Evolutionary conservation across 1,140 invertebrate species (phyloP).

Genomic region (Hylyphantes graminicola): DNA sequence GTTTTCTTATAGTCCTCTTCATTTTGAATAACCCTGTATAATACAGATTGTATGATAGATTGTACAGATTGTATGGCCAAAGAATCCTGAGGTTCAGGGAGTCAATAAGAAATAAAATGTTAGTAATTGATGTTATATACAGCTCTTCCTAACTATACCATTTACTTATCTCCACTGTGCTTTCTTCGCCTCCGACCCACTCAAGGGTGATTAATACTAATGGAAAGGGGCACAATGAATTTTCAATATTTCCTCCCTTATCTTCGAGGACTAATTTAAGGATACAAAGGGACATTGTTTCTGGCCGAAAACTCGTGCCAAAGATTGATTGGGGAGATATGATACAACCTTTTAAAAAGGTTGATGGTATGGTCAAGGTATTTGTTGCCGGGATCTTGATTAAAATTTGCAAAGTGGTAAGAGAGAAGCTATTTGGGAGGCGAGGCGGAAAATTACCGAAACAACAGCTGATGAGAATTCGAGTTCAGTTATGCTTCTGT

Average conservation of each 20-base stretch:
- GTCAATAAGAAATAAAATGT: too few relatives aligned
- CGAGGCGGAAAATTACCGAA: slow-evolving; percentile 34
- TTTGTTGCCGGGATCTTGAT: slow-evolving; percentile 27
- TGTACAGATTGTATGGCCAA: too few relatives aligned
- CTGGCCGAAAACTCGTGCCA: slow-evolving; percentile 1
- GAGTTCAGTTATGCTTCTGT: too few relatives aligned
- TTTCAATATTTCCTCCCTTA: slow-evolving; percentile 33
- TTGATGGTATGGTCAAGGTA: slow-evolving; percentile 19
- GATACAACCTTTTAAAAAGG: slow-evolving; percentile 40
- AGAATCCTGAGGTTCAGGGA: too few relatives aligned
- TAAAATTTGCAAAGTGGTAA: slow-evolving; percentile 21
- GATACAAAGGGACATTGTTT: slow-evolving; percentile 38
- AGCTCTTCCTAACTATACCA: background rate
- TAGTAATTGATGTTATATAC: too few relatives aligned
- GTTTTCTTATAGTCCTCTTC: too few relatives aligned
- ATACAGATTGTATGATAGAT: too few relatives aligned
- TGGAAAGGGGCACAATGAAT: slow-evolving; percentile 32
- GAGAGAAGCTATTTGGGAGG: background rate
- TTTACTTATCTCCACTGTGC: background rate
- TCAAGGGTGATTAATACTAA: slow-evolving; percentile 45
- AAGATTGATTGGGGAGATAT: slow-evolving; percentile 40
- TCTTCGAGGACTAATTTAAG: slow-evolving; percentile 40
- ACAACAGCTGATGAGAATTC: slow-evolving; percentile 7
- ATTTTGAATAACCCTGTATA: too few relatives aligned
- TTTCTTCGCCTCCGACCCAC: background rate